Evolutionary conservation across 2,888 invertebrate species (phyloP).

Genomic region (Lissocephala sabroskyi): DNA sequence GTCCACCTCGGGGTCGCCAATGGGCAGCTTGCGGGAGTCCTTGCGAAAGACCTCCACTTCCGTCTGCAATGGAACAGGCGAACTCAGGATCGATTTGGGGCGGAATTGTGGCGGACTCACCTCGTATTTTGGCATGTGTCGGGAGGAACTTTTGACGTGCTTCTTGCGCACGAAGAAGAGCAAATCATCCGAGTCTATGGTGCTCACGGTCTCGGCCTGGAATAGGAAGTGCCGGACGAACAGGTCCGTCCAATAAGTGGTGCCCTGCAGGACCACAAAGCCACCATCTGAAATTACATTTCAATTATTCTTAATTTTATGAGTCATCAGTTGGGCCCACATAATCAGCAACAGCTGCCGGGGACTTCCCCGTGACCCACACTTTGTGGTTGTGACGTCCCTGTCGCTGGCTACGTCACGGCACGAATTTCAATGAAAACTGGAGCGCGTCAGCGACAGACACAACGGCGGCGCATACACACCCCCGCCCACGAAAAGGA

Average conservation of each 20-base stretch:
- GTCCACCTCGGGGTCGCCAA: conserved; percentile 95
- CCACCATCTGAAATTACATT: conserved; percentile 82
- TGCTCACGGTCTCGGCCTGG: conserved; percentile 82
- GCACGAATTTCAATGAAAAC: too few relatives aligned
- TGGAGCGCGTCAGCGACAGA: too few relatives aligned
- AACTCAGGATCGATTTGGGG: background rate
- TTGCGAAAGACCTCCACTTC: conserved; percentile 98
- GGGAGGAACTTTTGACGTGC: conserved; percentile 89
- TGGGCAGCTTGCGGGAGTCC: conserved; percentile 96
- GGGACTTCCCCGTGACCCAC: too few relatives aligned
- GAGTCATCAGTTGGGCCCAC: too few relatives aligned
- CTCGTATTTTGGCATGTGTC: conserved; percentile 92
- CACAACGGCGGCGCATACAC: too few relatives aligned
- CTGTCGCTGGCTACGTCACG: too few relatives aligned
- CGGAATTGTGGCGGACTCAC: conserved; percentile 71
- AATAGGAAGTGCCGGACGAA: conserved; percentile 95
- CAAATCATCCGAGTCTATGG: conserved; percentile 94
- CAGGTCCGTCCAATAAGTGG: conserved; percentile 96
- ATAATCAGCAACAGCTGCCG: too few relatives aligned
- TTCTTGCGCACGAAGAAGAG: conserved; percentile 96
- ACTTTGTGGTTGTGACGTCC: too few relatives aligned
- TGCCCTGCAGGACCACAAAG: conserved; percentile 93
- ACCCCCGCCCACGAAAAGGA: too few relatives aligned
- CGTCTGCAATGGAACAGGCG: conserved; percentile 76
- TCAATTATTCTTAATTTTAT: background rate